Evolutionary conservation across 2,888 invertebrate genomes (phyloP), one percentile per base, ranked within the genome.

Genomic region (Tipula confusa): DNA sequence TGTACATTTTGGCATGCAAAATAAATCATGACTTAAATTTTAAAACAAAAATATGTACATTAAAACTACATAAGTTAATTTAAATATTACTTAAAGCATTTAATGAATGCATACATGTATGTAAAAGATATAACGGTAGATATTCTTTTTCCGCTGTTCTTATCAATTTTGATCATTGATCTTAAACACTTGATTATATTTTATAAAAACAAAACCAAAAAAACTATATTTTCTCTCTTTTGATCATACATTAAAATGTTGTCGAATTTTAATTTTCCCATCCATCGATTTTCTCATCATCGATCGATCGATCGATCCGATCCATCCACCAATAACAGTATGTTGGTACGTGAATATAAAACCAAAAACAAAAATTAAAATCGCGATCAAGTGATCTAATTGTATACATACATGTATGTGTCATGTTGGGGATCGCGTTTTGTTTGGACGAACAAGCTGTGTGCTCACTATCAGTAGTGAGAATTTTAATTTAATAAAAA

Each of bases 151-250:
- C 5, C 64, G 24, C 24, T 64, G 64, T n/a, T 64, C 64, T 64
- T 64, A 64, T 64, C 64, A 64, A 24, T 64, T 64, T 64, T 64
- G 64, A 64, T 64, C 64, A 64, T 64, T 64, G 64, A 64, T 64
- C 64, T 24, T 64, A 64, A 64, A 64, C 64, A 64, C 64, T 64
- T 64, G 64, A 64, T 64, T 64, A 24, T 24, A 24, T n/a, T n/a
- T n/a, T 24, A 24, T 64, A 64, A 64, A n/a, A 64, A 64, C 64
- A 64, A 64, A 64, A 64, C n/a, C 5, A 6, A 36, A 36, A 36
- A n/a, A n/a, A 5, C 1, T 6, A 36, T 1, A 43, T 15, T 15
- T 15, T 43, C 43, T 43, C 43, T 33, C 11, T 33, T 33, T 18
- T 43, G 43, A 15, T 43, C 43, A 43, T 43, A 15, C 15, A 43